Evolutionary conservation across 2,113 vertebrate species (phyloP), one percentile per base, ranked within the genome.

Genomic region (Holacanthus passer): DNA sequence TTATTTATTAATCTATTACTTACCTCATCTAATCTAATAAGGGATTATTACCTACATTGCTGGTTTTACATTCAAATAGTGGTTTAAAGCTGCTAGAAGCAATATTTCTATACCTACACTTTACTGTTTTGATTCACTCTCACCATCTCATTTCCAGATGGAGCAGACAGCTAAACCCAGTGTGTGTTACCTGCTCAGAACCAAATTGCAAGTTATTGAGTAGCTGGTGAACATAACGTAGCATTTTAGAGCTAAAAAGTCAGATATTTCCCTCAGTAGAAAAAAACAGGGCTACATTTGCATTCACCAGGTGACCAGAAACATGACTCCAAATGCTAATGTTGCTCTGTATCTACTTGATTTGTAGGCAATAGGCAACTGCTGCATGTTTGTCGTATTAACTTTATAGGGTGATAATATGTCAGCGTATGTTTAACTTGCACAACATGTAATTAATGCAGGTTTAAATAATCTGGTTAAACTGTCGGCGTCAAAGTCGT

Each of bases 11-110:
- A 62, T 9, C n/a, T n/a, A n/a, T n/a, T n/a, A n/a, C n/a, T n/a
- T n/a, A n/a, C n/a, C n/a, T n/a, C n/a, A n/a, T n/a, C n/a, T n/a
- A 58, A 35, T 14, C 6, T n/a, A 45, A 11, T 45, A 11, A 37
- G 39, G 17, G 58, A 70, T 31, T 64, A 24, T 47, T 63, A n/a
- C 39, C 12, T 20, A 63, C 16, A 6, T 31, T 72, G 3, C 16
- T n/a, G 7, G 39, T 76, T 64, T 48, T n/a, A 8, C 12, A 13
- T 4, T 13, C 11, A 48, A 67, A 45, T 69, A 69, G 5, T 43
- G 27, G 19, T 83, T 71, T 39, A 27, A 55, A 77, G 50, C 31
- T 70, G 56, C 22, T 50, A 52, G 10, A 52, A n/a, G 9, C 47
- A 50, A 22, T 50, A 50, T 22, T 12, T 5, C 16, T 2, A 20